Conservation (phyloP, 1,140 invertebrate species). For the Wiebesia pumilae region DNA sequence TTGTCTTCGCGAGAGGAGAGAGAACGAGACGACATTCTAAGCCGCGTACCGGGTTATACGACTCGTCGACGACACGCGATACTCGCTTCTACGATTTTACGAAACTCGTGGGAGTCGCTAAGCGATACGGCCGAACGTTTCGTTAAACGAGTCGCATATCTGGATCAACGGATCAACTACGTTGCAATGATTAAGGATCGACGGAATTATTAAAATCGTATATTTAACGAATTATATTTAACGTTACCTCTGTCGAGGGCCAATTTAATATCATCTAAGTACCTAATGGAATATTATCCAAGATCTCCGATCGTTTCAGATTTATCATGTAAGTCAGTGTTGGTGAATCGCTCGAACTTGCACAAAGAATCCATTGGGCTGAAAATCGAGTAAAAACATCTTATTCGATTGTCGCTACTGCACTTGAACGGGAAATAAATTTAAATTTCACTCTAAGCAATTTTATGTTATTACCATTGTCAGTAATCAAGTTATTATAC, state of each 20-base stretch:
- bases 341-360: background rate
- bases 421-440: background rate
- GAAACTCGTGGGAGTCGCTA: conserved; percentile 38
- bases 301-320: background rate
- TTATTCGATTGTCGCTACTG: background rate
- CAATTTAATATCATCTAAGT: background rate
- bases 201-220: background rate
- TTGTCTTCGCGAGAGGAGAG: background rate
- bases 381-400: background rate
- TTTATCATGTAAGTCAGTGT: background rate
- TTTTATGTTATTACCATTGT: conserved; percentile 22
- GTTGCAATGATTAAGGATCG: background rate
- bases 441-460: background rate
- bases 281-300: background rate
- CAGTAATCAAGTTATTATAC: background rate
- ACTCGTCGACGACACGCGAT: conserved; percentile 24
- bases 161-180: background rate
- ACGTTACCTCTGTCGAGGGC: background rate
- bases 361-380: background rate
- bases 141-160: background rate
- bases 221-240: background rate
- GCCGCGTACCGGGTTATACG: background rate
- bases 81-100: background rate
- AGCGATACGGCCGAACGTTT: background rate
- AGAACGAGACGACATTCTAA: background rate